These are phyloP conservation scores for Echinarachnius parma DNA, from an alignment of 53 echinoderm and acorn worm genomes.

Conservation along the genomic window DNA sequence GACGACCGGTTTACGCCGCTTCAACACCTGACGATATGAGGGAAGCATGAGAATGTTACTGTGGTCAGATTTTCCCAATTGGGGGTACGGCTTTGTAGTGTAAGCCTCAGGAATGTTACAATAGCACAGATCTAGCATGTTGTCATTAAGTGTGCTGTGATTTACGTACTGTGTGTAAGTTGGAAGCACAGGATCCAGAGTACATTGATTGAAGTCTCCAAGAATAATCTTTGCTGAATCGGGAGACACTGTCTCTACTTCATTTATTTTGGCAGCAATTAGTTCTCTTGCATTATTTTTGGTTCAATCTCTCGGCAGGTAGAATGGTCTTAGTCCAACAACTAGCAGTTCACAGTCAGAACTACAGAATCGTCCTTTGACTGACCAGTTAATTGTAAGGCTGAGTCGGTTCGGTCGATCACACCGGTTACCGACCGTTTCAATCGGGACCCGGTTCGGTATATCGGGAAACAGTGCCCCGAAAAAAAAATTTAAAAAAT, in stretches of 20 bases:
- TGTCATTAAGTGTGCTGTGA: constrained; percentile 38
- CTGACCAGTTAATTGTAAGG: constrained; percentile 18
- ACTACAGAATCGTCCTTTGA: not conserved
- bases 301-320: constrained; percentile 56
- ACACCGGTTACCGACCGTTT: too few species aligned
- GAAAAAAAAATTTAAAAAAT: too few species aligned
- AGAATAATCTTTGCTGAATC: constrained; percentile 51
- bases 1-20: constrained; percentile 16
- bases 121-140: constrained; percentile 54
- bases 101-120: constrained; percentile 47
- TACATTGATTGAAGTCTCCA: constrained; percentile 58
- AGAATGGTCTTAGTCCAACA: constrained; percentile 37
- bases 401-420: too few species aligned
- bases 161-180: constrained; percentile 46
- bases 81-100: constrained; percentile 17
- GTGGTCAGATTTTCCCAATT: constrained; percentile 32
- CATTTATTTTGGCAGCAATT: constrained; percentile 32
- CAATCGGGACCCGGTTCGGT: too few species aligned
- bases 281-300: constrained; percentile 44
- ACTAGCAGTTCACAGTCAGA: constrained; percentile 24
- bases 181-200: constrained; percentile 22
- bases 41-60: constrained; percentile 17
- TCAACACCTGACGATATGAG: constrained; percentile 10
- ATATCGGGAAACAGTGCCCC: too few species aligned
- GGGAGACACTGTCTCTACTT: constrained; percentile 37